Evolutionary conservation across 1,140 invertebrate species (phyloP).

Genomic region (Oryzaephilus surinamensis): DNA sequence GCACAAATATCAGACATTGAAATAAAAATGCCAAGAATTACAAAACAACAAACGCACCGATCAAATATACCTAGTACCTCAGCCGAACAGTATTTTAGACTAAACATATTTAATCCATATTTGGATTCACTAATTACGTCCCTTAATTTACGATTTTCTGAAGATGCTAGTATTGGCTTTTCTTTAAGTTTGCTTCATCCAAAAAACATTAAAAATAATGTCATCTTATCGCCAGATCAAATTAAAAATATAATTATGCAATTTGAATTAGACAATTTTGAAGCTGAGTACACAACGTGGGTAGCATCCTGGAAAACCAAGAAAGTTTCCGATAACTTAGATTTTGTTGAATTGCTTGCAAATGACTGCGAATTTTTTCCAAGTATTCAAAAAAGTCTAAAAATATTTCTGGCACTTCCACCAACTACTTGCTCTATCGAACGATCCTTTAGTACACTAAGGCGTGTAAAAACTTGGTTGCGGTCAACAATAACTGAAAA

Average conservation of each 20-base stretch:
- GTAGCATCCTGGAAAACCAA: not conserved
- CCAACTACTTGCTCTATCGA: slow-evolving; percentile 9
- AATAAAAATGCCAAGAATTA: not conserved
- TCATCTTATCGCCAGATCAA: not conserved
- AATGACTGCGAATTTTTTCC: slow-evolving; percentile 3
- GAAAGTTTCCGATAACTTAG: not conserved
- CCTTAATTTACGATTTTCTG: not conserved
- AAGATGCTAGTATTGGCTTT: not conserved
- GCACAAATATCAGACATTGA: not conserved
- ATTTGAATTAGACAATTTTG: not conserved
- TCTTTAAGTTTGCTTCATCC: not conserved
- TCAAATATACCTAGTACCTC: not conserved
- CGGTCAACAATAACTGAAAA: slow-evolving; percentile 8
- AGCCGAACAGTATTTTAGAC: not conserved
- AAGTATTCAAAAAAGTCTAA: slow-evolving; percentile 3
- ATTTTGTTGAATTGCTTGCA: not conserved
- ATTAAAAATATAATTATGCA: not conserved
- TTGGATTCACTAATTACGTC: slow-evolving; percentile 1
- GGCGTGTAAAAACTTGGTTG: slow-evolving; percentile 9
- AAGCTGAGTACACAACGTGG: not conserved
- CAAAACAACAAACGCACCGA: not conserved
- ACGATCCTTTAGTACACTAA: slow-evolving; percentile 7
- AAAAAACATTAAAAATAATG: slow-evolving; percentile 2
- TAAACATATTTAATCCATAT: not conserved
- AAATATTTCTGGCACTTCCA: slow-evolving; percentile 5